These are phyloP conservation scores for Tetheella fluctuosa DNA, from an alignment of 2,888 invertebrate species.

Conservation along the genomic window DNA sequence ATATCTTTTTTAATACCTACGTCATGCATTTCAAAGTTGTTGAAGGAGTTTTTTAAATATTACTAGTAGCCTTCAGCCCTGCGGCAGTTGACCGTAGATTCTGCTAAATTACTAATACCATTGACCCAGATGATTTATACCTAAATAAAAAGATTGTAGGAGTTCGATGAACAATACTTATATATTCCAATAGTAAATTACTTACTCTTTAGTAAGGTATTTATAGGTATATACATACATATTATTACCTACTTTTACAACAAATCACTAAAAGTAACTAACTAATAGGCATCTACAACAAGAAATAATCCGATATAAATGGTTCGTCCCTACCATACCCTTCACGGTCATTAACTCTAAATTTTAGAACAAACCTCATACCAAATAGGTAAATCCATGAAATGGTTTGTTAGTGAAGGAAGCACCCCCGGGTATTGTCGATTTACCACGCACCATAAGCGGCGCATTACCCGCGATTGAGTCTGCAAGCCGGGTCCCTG, in stretches of 20 bases:
- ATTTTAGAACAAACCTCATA: slow-evolving; percentile 59
- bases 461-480: slow-evolving; percentile 60
- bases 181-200: no score
- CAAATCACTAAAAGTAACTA: no score
- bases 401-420: slow-evolving; percentile 65
- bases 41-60: not conserved
- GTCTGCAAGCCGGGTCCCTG: slow-evolving; percentile 45
- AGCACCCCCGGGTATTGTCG: slow-evolving; percentile 73
- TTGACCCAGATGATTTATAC: no score
- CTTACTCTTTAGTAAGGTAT: no score
- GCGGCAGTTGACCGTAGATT: slow-evolving; percentile 22
- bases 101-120: slow-evolving; percentile 15
- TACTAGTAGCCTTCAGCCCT: not conserved
- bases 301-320: no score
- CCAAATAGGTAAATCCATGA: slow-evolving; percentile 63
- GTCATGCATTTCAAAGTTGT: no score
- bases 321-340: slow-evolving; percentile 8
- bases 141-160: no score
- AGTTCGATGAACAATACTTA: no score
- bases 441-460: slow-evolving; percentile 83
- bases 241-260: no score
- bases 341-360: slow-evolving; percentile 55
- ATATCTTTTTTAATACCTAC: no score
- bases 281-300: no score
- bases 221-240: no score